Base-by-base conservation (phyloP, 2,888 invertebrate species). In the Allophyes oxyacanthae region DNA sequence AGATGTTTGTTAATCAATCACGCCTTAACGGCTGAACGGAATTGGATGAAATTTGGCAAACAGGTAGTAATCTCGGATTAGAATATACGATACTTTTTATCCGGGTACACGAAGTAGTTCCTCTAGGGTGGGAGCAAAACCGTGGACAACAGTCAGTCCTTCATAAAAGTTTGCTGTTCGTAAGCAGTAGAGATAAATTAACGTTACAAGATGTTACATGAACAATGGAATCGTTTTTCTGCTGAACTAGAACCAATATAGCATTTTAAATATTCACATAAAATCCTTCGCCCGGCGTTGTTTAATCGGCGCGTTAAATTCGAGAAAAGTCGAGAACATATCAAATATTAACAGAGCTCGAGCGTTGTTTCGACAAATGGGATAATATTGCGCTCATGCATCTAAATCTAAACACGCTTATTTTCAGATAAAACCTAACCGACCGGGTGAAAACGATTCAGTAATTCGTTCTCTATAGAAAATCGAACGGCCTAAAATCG, bases 251-350 rank as follows among this genome's bases (percentile, higher is more conserved):
- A 89, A 91, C 90, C 92, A 89, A 92, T 93, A 92, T 87, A 92
- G 81, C 89, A 90, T 88, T 91, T 92, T 90, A 92, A 92, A 91
- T 91, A 92, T 92, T 92, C 90, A 92, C 85, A 89, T 85, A 89
- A 90, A 92, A 92, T 91, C 90, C 89, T 90, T 88, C 88, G 88
- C 88, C 84, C 77, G 81, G 84, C 88, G 88, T 88, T 91, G 90
- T 92, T 91, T 92, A 92, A 92, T 92, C 91, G 92, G 87, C 87
- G 87, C 89, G 89, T 92, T 91, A 91, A 91, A 92, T 92, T 92
- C 88, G 88, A 91, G 91, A 90, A 91, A 92, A 92, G 89, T 92
- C 91, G 91, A 91, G 91, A 92, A 90, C 89, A 89, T 87, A 91
- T 93, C 90, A 92, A 92, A 92, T 93, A 93, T 93, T 92, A 89